Evolutionary conservation across 2,888 invertebrate species (phyloP).

Genomic region (Oegoconia quadripuncta): DNA sequence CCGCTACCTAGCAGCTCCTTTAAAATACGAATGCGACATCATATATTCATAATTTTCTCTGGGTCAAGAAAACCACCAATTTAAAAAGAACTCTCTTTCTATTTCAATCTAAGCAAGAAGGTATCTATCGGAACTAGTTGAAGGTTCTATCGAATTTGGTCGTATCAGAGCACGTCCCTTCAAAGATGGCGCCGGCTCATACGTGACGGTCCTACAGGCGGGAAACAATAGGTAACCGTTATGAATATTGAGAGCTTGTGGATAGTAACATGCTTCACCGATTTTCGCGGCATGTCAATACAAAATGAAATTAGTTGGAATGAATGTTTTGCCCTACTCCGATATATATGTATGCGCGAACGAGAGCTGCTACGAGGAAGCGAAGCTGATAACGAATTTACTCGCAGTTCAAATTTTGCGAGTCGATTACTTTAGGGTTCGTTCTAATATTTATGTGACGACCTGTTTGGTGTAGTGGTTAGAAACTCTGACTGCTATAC

Average conservation of each 20-base stretch:
- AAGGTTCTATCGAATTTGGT: conserved; percentile 48
- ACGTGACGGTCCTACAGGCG: conserved; percentile 67
- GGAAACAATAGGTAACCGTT: conserved; percentile 68
- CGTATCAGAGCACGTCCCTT: conserved; percentile 61
- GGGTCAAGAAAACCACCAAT: conserved; percentile 60
- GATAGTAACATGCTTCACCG: conserved; percentile 49
- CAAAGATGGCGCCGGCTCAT: conserved; percentile 61
- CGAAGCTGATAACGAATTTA: no score
- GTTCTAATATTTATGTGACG: no score
- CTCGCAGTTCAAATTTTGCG: no score
- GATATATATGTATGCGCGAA: not conserved
- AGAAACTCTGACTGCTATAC: no score
- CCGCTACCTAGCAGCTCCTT: conserved; percentile 41
- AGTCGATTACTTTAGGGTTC: no score
- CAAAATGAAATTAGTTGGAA: conserved; percentile 10
- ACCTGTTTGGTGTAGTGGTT: no score
- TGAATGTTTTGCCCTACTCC: conserved; percentile 3
- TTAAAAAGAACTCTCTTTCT: conserved; percentile 38
- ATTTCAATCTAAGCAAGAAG: conserved; percentile 25
- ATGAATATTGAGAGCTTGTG: conserved; percentile 67
- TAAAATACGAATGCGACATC: conserved; percentile 46
- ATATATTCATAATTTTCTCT: conserved; percentile 69
- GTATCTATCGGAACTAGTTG: conserved; percentile 29
- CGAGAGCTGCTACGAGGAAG: no score
- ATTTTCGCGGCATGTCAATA: conserved; percentile 51